Base-by-base conservation (phyloP, 2,888 invertebrate genomes). In the Doris montereyensis region DNA sequence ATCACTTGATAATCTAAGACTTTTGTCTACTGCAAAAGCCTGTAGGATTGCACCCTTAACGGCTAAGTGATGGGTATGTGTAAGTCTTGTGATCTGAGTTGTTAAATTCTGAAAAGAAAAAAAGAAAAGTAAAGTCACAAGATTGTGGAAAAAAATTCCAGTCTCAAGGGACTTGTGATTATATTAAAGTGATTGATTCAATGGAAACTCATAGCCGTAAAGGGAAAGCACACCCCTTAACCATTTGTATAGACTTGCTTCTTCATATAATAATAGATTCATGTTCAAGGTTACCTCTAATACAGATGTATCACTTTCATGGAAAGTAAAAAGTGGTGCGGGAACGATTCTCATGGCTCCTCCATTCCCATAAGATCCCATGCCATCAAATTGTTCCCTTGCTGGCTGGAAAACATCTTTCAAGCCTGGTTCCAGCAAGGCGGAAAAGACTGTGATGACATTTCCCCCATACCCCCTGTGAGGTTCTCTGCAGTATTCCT, bases 321-420 rank as follows among this genome's bases (percentile, higher is more conserved):
- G 81, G 5, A 83, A 86, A 30, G 75, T 52, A 85, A 93, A 95
- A 67, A 95, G 89, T 0, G 94, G 93, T 60, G 95, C 90, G 1
- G 95, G 95, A 28, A 94, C 91, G 32, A 95, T 92, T 85, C 95
- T 92, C 95, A 95, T 95, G 0, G 95, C 95, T 67, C 94, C 95
- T 0, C 95, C 95, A 91, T 95, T 95, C n/a, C 95, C 95, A 91
- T 93, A 95, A 0, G 95, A 95, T 0, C 95, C 95, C 10, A 87
- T 84, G 1, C 95, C 95, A 84, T 92, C 89, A 89, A 95, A 95
- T 88, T 95, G 95, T 84, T 93, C 92, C 72, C 88, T 92, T 1
- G 95, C 95, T 34, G 95, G 95, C 73, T 91, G 91, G 85, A 93
- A 93, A 1, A 94, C 91, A 89, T 95, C 88, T 3, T 72, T 93